phyloP scores from a whole-genome alignment of 64 coral and sea anemone species.

The Trachythela sp. region DNA sequence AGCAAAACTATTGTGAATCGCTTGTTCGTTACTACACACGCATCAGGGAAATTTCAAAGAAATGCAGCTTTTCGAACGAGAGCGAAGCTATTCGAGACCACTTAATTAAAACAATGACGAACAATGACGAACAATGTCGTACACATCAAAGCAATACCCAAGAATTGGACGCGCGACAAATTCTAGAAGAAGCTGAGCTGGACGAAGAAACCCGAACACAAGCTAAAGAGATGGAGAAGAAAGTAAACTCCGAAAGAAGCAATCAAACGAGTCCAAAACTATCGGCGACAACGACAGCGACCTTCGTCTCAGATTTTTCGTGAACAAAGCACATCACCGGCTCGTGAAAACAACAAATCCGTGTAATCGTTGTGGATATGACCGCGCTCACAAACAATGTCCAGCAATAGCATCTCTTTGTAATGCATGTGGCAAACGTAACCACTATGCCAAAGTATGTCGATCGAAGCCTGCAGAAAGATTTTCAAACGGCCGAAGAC shows the following conservation, averaged over 20 bases:
- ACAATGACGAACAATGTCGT: neutral
- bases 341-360: neutral
- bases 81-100: neutral
- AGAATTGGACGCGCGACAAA: slow-evolving; percentile 10
- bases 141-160: neutral
- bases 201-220: neutral
- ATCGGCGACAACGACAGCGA: neutral
- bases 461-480: slow-evolving; percentile 20
- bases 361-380: neutral
- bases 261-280: neutral
- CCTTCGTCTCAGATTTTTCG: neutral
- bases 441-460: slow-evolving; percentile 52
- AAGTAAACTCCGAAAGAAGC: neutral
- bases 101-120: neutral
- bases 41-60: neutral
- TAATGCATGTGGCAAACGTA: slow-evolving; percentile 43
- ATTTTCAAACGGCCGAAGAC: neutral
- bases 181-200: slow-evolving; percentile 15
- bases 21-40: neutral
- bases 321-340: neutral
- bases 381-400: neutral
- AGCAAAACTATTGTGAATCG: neutral
- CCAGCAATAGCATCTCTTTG: slow-evolving; percentile 31
- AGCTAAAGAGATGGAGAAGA: neutral
- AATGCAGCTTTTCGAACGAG: neutral